Base-by-base conservation (phyloP, 2,797 vertebrate species). In the Pterois miles region DNA sequence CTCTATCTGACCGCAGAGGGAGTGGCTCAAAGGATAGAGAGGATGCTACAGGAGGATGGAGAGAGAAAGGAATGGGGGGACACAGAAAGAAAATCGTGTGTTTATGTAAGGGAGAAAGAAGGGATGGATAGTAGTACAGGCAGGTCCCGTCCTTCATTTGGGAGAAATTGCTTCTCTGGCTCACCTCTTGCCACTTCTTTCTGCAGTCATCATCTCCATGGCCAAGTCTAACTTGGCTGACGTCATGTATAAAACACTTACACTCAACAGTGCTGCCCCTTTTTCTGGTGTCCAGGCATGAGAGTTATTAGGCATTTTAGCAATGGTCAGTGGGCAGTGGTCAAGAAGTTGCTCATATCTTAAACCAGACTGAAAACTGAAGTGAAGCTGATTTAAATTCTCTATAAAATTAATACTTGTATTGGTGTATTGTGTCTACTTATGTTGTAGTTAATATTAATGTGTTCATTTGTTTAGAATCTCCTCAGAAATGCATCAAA, bases 1-100 rank as follows among this genome's bases (percentile, higher is more conserved):
- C 94, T 92, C 90, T 83, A 70, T 93, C 92, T 95, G 94, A 95
- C 94, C 92, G 88, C 89, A 91, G 87, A 93, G 88, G 91, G 91
- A 91, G 91, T 91, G 93, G 90, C 89, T 91, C 82, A n/a, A 31
- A 84, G 77, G 70, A 78, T 78, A 62, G 82, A 76, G 85, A 70
- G 78, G 67, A 86, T 84, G 81, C 73, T 87, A 63, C 75, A 65
- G 76, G 80, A 90, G 74, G 80, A 88, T 84, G 77, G 57, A 74
- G 63, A 81, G 82, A 79, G 71, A 87, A 74, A 80, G 34, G 66
- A 81, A 78, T 38, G 16, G 18, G 62, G 65, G 66, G 33, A 54
- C 75, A 57, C 58, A 22, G 34, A 50, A 74, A 83, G 75, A 76
- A 77, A 76, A 20, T n/a, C n/a, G 13, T 58, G 74, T 60, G 13